Percentiles rank a stretch among this genome's conserved stretches.
Conservation (phyloP, 2,797 vertebrate species). For the Babyrousa celebensis region DNA sequence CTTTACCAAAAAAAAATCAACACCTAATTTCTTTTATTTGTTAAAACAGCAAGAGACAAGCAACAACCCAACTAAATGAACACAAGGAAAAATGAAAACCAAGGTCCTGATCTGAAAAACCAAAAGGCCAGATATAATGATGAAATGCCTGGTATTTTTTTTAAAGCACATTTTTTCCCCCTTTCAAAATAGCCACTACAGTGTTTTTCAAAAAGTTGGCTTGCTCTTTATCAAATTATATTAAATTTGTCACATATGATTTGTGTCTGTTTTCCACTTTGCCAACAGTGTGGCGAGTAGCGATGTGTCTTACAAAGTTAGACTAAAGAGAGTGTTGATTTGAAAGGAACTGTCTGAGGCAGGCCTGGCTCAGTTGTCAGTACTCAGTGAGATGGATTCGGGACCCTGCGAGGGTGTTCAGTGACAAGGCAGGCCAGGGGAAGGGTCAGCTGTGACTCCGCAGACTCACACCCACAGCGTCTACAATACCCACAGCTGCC, state of each 20-base stretch:
- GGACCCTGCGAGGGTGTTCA: conserved; percentile 55
- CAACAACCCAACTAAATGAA: background rate
- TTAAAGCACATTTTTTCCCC: background rate
- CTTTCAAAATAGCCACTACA: conserved; percentile 41
- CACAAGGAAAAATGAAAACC: background rate
- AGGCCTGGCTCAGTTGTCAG: conserved; percentile 5
- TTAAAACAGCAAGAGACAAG: conserved; percentile 53
- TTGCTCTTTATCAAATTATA: background rate
- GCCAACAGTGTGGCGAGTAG: background rate
- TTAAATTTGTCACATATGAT: background rate
- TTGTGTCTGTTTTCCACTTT: background rate
- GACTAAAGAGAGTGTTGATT: rapidly evolving
- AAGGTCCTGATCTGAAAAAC: conserved; percentile 18
- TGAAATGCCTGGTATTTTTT: background rate
- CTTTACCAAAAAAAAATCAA: background rate
- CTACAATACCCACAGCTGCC: conserved; percentile 91
- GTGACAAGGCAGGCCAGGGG: conserved; percentile 66
- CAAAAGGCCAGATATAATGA: conserved; percentile 23
- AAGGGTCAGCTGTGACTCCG: conserved; percentile 85
- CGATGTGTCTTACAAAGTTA: background rate
- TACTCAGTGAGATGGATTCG: conserved; percentile 53
- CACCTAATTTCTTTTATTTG: background rate
- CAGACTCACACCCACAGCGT: conserved; percentile 88
- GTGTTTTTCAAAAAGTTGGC: conserved; percentile 2
- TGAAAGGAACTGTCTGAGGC: background rate